These are phyloP conservation scores for Polydesmus complanatus DNA, from an alignment of 2,888 invertebrate genomes.

Conservation along the genomic window DNA sequence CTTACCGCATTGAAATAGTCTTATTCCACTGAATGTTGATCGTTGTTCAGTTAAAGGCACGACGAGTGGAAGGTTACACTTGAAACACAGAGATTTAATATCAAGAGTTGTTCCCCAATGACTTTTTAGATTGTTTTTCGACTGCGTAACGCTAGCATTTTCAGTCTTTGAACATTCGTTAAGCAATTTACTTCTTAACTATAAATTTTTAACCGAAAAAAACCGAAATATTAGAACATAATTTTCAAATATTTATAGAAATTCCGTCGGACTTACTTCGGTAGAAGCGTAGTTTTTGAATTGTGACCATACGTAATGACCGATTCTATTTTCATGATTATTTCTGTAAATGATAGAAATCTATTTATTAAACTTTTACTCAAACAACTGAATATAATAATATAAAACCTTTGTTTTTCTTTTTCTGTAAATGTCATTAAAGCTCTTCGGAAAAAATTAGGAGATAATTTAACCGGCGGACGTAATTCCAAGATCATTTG, in stretches of 20 bases:
- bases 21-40: constrained; percentile 9
- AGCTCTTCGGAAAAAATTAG: constrained; percentile 3
- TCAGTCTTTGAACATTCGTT: background rate
- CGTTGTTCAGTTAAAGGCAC: background rate
- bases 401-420: constrained; percentile 2
- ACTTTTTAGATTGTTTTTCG: background rate
- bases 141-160: background rate
- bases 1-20: constrained; percentile 10
- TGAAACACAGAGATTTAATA: constrained; percentile 6
- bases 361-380: too few relatives aligned
- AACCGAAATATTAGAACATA: background rate
- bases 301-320: background rate
- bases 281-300: background rate
- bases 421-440: background rate
- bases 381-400: too few relatives aligned
- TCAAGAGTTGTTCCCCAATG: constrained; percentile 13
- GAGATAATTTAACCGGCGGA: background rate
- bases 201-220: background rate
- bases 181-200: background rate
- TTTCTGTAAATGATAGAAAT: background rate
- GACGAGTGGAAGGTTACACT: constrained; percentile 3
- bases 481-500: background rate
- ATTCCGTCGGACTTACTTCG: background rate
- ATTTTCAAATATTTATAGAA: background rate
- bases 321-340: background rate